These are phyloP conservation scores for Furnarius figulus DNA, from an alignment of 2,113 vertebrate genomes.

Conservation along the genomic window DNA sequence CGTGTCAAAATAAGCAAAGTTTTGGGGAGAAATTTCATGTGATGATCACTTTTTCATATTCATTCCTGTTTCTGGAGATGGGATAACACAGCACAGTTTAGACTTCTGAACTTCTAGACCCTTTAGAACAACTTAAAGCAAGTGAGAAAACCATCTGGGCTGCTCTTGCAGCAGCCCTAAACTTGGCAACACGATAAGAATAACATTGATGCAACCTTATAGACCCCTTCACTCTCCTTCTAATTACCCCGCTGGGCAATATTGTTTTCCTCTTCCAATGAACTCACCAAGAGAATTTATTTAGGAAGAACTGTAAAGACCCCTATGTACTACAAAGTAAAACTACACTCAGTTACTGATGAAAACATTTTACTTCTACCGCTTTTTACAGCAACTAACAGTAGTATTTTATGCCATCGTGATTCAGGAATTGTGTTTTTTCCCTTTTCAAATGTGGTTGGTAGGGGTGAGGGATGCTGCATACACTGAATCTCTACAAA, in stretches of 20 bases:
- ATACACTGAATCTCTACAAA: not conserved
- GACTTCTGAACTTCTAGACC: not conserved
- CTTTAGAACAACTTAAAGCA: not conserved
- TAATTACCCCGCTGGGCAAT: not conserved
- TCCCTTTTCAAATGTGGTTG: not conserved
- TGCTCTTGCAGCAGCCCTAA: not conserved
- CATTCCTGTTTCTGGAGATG: not conserved
- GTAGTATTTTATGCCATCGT: not conserved
- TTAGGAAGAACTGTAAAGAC: not conserved
- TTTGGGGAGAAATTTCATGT: not conserved
- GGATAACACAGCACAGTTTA: not conserved
- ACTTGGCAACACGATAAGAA: not conserved
- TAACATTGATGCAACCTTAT: not conserved
- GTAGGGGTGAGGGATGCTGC: not conserved
- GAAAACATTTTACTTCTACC: not conserved
- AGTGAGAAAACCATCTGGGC: not conserved
- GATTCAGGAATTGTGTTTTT: not conserved
- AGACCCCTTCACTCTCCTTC: not conserved
- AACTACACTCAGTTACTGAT: not conserved
- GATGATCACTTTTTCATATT: not conserved
- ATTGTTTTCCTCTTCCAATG: not conserved
- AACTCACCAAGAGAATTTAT: not conserved
- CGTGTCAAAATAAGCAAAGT: not conserved
- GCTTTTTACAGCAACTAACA: not conserved
- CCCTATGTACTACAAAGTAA: not conserved